Evolutionary conservation across 2,888 invertebrate genomes (phyloP), one percentile per base, ranked within the genome.

Genomic region (Mythimna albipuncta): DNA sequence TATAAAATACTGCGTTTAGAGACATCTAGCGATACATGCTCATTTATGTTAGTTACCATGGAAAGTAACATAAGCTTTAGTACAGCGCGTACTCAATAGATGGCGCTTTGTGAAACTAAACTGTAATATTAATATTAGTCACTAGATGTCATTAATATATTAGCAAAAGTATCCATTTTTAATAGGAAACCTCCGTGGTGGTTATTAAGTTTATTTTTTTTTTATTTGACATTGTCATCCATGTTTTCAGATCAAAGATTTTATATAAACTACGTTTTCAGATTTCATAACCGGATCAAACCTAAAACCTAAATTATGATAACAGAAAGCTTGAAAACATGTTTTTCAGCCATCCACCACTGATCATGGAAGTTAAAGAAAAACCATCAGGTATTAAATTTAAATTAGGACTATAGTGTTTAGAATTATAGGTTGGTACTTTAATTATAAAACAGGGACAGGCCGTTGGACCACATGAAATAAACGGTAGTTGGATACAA

Each of bases 71-170:
- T 10, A 32, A 19, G 3, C 1, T n/a, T 16, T 59, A 75, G 59
- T 64, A 47, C 11, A 47, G 1, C 0, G 21, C 0, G 9, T 3
- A 0, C 16, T 32, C 10, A 21, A 80, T 6, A 75, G 75, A 64
- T 74, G 75, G 54, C 63, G 26, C 80, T 80, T 13, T 44, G 13
- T 11, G 47, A 54, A 55, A n/a, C 2, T 0, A 0, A 0, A 0
- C 0, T 50, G 0, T 47, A 26, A 32, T 52, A 19, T 32, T 19
- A 21, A 19, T 10, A 10, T 0, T 32, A 4, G n/a, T 11, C 11
- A 21, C 26, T 2, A 80, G 80, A 81, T 62, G 75, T 64, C 76
- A 44, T 21, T 81, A 61, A 13, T 13, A 4, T 21, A 35, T 6
- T 9, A 21, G 16, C 13, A 32, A 61, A 55, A 26, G n/a, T 47